Evolutionary conservation across 2,888 invertebrate genomes (phyloP), one percentile per base, ranked within the genome.

Genomic region (Epistrophe grossulariae): DNA sequence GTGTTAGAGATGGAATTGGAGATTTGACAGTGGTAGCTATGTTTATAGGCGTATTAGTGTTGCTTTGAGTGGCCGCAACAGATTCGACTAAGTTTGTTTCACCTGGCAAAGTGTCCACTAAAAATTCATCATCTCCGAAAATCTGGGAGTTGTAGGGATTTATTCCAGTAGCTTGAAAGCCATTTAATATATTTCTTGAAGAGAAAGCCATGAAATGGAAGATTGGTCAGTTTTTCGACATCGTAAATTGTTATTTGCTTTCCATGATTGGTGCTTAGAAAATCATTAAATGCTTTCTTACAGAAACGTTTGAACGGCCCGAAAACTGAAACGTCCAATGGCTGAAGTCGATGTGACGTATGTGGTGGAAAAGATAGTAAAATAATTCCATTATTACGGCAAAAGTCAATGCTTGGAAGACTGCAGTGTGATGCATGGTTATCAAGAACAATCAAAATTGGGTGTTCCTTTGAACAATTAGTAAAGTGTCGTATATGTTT

Each of bases 101-200:
- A n/a, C n/a, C n/a, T n/a, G n/a, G n/a, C n/a, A n/a, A n/a, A n/a
- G n/a, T n/a, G n/a, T n/a, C n/a, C n/a, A n/a, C n/a, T n/a, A n/a
- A n/a, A n/a, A n/a, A n/a, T n/a, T n/a, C n/a, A n/a, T n/a, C n/a
- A n/a, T n/a, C n/a, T n/a, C n/a, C n/a, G 59, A 59, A 59, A 59
- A 59, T 59, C 57, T 59, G 28, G 35, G 35, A 59, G 59, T 59
- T 59, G 59, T 35, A 17, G 59, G 38, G 38, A 35, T 60, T 60
- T 35, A 38, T 60, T 38, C 17, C 38, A 60, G 59, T 38, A 17
- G 59, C 59, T 60, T 60, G 35, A 60, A 60, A 38, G 59, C 59
- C 38, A 38, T 60, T 60, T 38, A 38, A 60, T 60, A 60, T 60
- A 60, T 60, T 60, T 11, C 38, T 60, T 60, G 17, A 60, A 60